Percentiles rank a stretch among this genome's conserved stretches.
Evolutionary conservation across 2,888 invertebrate genomes (phyloP).

Genomic region (Vanessa cardui): DNA sequence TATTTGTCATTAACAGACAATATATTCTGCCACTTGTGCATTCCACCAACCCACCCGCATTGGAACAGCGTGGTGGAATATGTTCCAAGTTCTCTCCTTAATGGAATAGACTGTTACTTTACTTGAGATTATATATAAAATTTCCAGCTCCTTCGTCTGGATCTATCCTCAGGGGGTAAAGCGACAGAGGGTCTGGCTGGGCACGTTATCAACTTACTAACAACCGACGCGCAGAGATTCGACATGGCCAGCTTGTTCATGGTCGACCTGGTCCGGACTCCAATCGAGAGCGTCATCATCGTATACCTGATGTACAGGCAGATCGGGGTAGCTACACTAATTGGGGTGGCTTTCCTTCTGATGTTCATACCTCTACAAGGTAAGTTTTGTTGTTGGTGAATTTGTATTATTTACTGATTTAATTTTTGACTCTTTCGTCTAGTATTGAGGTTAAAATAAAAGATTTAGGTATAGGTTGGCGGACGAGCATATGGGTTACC

Average conservation of each 20-base stretch:
- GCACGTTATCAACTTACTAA: conserved; percentile 89
- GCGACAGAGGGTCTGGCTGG: conserved; percentile 85
- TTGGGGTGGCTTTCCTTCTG: conserved; percentile 83
- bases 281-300: conserved; percentile 89
- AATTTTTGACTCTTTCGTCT: too few species aligned
- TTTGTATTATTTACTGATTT: too few species aligned
- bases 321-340: conserved; percentile 81
- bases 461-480: too few species aligned
- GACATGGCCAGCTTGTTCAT: conserved; percentile 91
- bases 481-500: too few species aligned
- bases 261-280: conserved; percentile 92
- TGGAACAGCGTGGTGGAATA: too few species aligned
- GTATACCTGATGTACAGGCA: conserved; percentile 87
- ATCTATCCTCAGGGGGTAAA: conserved; percentile 83
- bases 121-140: too few species aligned
- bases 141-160: conserved; percentile 86
- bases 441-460: too few species aligned
- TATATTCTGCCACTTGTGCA: too few species aligned
- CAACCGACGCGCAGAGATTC: conserved; percentile 94
- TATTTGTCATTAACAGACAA: too few species aligned
- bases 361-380: conserved; percentile 71
- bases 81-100: too few species aligned
- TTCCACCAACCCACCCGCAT: too few species aligned
- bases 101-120: too few species aligned
- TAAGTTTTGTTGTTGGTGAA: conserved; percentile 13